These are phyloP conservation scores for Pristiophorus japonicus DNA, from an alignment of 2,113 vertebrate species.

Conservation along the genomic window DNA sequence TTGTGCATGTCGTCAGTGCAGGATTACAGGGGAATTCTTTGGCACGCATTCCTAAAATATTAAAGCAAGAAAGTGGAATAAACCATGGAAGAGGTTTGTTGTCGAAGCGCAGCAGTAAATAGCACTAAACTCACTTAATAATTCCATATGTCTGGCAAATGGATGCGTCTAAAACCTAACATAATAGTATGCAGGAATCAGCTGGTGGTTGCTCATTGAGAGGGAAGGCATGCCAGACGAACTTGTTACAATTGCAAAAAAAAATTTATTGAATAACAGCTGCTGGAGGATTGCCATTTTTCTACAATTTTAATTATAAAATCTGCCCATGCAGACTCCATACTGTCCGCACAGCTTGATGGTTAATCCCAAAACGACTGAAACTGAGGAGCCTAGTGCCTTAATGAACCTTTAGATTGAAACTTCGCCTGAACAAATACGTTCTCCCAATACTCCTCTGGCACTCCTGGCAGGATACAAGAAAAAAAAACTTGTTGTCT, in stretches of 20 bases:
- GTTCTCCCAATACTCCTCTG: background rate
- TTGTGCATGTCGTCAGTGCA: conserved; percentile 23
- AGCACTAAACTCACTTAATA: background rate
- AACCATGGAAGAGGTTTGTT: background rate
- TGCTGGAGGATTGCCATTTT: conserved; percentile 31
- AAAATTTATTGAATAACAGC: background rate
- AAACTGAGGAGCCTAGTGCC: background rate
- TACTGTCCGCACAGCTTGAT: conserved; percentile 18
- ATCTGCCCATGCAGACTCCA: conserved; percentile 19
- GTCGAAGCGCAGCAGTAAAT: background rate
- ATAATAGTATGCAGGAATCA: background rate
- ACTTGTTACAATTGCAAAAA: background rate
- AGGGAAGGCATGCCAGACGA: background rate
- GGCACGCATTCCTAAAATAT: conserved; percentile 22
- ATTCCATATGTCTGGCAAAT: conserved; percentile 22
- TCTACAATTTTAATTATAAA: conserved; percentile 25
- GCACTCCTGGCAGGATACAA: background rate
- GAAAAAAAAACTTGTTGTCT: background rate
- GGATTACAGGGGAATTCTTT: conserved; percentile 23
- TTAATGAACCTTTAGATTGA: background rate
- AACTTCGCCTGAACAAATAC: background rate
- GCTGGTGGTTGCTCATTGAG: background rate
- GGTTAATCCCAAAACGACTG: background rate
- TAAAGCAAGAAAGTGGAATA: background rate
- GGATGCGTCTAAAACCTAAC: background rate